Evolutionary conservation across 2,113 vertebrate genomes (phyloP).

Genomic region (Bubo blakistoni): DNA sequence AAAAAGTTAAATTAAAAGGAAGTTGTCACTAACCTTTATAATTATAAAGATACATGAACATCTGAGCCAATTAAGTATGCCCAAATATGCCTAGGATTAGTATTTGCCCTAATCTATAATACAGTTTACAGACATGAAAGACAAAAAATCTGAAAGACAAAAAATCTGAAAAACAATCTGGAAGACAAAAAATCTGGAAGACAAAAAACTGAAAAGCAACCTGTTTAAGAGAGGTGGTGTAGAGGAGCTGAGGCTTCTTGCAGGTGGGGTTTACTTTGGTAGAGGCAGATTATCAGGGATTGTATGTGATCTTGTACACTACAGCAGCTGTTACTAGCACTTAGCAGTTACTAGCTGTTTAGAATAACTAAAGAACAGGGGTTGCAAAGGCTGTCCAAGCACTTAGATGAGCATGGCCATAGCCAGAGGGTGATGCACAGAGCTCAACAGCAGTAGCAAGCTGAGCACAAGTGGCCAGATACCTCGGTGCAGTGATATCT

Average conservation of each 20-base stretch:
- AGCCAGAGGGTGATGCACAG: not conserved
- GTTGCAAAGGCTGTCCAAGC: not conserved
- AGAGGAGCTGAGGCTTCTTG: not conserved
- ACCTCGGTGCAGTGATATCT: not conserved
- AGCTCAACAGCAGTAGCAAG: not conserved
- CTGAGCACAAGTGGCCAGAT: accelerated
- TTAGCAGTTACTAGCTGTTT: too few species aligned
- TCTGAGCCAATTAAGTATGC: not conserved
- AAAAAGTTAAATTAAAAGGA: not conserved
- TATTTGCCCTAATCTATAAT: not conserved
- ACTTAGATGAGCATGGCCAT: not conserved
- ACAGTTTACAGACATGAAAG: not conserved
- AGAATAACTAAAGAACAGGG: not conserved
- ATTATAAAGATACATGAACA: not conserved
- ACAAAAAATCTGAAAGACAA: not conserved
- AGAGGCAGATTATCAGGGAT: not conserved
- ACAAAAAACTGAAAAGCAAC: not conserved
- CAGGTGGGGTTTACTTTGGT: not conserved
- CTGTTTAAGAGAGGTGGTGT: not conserved
- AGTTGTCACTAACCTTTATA: not conserved
- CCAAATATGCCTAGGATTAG: not conserved
- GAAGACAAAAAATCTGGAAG: not conserved
- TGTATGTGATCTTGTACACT: too few species aligned
- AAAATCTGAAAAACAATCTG: not conserved
- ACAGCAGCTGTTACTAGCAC: not conserved